A percentile compares a stretch with the other conserved stretches of the same genome.
phyloP scores from a whole-genome alignment of 2,888 invertebrate genomes.

The Amblyteles armatorius region DNA sequence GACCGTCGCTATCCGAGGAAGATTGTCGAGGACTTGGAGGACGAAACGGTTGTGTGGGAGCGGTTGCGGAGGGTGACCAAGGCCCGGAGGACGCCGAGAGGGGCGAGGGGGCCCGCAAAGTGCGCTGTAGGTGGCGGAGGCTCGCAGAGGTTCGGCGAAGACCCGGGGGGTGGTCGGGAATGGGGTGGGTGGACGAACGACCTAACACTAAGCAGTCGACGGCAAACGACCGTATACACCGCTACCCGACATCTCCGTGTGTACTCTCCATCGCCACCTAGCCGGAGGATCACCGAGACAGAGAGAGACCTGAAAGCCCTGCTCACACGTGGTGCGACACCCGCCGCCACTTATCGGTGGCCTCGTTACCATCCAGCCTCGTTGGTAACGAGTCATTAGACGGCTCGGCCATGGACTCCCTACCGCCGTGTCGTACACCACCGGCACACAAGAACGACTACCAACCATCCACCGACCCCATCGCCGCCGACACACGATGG shows the following conservation, averaged over 20 bases:
- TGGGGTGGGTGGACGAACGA: slow-evolving; percentile 13
- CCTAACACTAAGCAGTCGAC: slow-evolving; percentile 26
- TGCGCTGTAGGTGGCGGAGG: slow-evolving; percentile 59
- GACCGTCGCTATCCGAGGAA: slow-evolving; percentile 43
- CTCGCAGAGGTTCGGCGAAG: slow-evolving; percentile 4
- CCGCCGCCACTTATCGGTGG: slow-evolving; percentile 77
- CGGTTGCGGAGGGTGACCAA: slow-evolving; percentile 29
- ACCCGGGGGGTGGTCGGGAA: slow-evolving; percentile 14
- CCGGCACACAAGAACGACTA: slow-evolving; percentile 2
- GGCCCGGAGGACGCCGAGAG: slow-evolving; percentile 45
- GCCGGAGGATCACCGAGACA: slow-evolving; percentile 68
- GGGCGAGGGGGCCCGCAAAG: slow-evolving; percentile 51
- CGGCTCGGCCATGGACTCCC: slow-evolving; percentile 69
- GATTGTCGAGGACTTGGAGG: slow-evolving; percentile 28
- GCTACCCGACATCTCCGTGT: slow-evolving; percentile 8
- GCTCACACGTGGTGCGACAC: slow-evolving; percentile 68
- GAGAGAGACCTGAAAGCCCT: slow-evolving; percentile 29
- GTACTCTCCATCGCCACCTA: slow-evolving; percentile 64
- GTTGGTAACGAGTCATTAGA: slow-evolving; percentile 81
- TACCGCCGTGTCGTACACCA: slow-evolving; percentile 40
- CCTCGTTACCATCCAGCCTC: slow-evolving; percentile 76
- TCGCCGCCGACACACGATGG: neutral
- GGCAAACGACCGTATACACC: neutral
- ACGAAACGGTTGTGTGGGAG: neutral
- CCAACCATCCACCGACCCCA: slow-evolving; percentile 26